A percentile compares a stretch with the other conserved stretches of the same genome.
phyloP scores from a whole-genome alignment of 2,797 vertebrate genomes.

The Bryconaethiops microstoma region DNA sequence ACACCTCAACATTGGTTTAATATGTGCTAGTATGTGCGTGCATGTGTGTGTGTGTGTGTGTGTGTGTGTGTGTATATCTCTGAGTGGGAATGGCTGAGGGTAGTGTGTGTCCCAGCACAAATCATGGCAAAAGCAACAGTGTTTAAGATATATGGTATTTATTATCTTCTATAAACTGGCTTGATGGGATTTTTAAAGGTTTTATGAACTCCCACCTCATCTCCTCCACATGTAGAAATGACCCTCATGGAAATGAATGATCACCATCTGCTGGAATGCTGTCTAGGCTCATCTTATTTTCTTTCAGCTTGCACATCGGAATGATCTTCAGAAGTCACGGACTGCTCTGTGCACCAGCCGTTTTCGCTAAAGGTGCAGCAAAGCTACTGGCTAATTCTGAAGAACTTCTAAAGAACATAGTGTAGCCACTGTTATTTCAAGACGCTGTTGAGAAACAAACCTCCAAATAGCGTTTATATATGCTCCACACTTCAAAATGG shows the following conservation, averaged over 20 bases:
- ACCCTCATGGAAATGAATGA: slow-evolving; percentile 50
- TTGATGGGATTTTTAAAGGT: slow-evolving; percentile 56
- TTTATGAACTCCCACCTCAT: slow-evolving; percentile 26
- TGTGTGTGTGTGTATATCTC: slow-evolving; percentile 36
- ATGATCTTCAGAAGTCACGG: slow-evolving; percentile 38
- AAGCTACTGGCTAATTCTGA: background rate
- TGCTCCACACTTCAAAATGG: too few relatives aligned
- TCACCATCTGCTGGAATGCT: slow-evolving; percentile 53
- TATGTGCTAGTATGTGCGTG: slow-evolving; percentile 51
- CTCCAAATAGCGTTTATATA: too few relatives aligned
- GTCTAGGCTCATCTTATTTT: slow-evolving; percentile 53
- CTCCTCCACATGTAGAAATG: slow-evolving; percentile 34
- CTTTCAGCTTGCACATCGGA: slow-evolving; percentile 56
- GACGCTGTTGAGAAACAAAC: too few relatives aligned
- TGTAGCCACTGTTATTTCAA: too few relatives aligned
- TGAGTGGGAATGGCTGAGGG: slow-evolving; percentile 18
- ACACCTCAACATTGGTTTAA: slow-evolving; percentile 65
- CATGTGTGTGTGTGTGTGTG: slow-evolving; percentile 17
- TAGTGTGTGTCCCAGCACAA: slow-evolving; percentile 35
- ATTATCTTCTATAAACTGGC: slow-evolving; percentile 57
- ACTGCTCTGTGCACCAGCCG: slow-evolving; percentile 2
- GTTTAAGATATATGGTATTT: slow-evolving; percentile 57
- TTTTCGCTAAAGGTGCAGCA: background rate
- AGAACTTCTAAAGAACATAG: background rate
- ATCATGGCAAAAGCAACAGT: slow-evolving; percentile 53